Base-by-base conservation (phyloP, 2,113 vertebrate species). In the Rafetus swinhoei region DNA sequence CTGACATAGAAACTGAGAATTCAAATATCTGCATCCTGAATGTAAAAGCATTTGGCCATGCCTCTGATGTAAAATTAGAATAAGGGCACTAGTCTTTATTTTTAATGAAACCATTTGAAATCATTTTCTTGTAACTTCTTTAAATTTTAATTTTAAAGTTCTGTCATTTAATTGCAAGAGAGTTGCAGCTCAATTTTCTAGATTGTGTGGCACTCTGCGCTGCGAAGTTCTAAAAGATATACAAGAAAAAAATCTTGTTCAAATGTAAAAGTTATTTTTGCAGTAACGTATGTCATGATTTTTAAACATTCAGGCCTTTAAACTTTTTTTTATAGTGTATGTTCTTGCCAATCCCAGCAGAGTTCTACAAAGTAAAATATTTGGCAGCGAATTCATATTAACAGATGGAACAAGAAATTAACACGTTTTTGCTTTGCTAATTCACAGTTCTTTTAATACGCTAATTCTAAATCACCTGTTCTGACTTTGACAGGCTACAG, bases 351-450 rank as follows among this genome's bases (percentile, higher is more conserved):
- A 98, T 98, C 98, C 98, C 98, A 98, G 98, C 98, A 98, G 98
- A 98, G 98, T 98, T 98, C 98, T 98, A 98, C 98, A 98, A 99
- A 98, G 98, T 98, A 98, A 98, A 99, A 98, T 99, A 99, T 99
- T 98, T 99, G 99, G 99, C 99, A 99, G 98, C 98, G 99, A 99
- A 99, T 99, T 99, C 98, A 99, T 99, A 99, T 99, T 99, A 99
- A 99, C 99, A 99, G 99, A 99, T 99, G 99, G 99, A 99, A 99
- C 99, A 98, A 98, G 98, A 99, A 99, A 99, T 99, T 99, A 99
- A 99, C 99, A 99, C 99, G 98, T 99, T 99, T 98, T 99, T 98
- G 98, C 98, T 98, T 99, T 98, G 98, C 98, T 99, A 99, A 99
- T 99, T 99, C 99, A 99, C 98, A 98, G 98, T 98, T 99, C 98